Conservation (phyloP, 2,888 invertebrate species). For the Falcaria lacertinaria region DNA sequence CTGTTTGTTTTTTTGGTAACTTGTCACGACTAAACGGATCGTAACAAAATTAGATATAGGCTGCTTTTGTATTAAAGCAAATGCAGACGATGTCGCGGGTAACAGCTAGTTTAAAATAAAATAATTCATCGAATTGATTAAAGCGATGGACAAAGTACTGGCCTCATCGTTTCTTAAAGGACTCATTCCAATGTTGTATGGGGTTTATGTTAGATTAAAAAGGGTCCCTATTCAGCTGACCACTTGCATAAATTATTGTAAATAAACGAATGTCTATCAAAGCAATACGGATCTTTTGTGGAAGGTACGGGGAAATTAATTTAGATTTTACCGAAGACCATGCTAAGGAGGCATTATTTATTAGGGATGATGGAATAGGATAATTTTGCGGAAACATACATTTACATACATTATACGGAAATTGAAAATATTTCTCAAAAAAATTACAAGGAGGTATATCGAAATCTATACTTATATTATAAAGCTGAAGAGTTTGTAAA, state of each 20-base stretch:
- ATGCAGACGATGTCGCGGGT: no score
- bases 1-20: no score
- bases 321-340: conserved; percentile 45
- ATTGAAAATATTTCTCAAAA: no score
- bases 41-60: no score
- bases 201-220: conserved; percentile 64
- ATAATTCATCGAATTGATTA: no score
- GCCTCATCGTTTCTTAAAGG: conserved; percentile 1
- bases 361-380: conserved; percentile 24
- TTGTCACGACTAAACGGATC: no score
- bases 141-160: neutral
- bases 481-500: no score
- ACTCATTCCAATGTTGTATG: conserved; percentile 9
- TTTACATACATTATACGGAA: no score
- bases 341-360: conserved; percentile 33
- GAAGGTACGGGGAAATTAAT: conserved; percentile 65
- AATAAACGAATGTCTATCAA: conserved; percentile 53
- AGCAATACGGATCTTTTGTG: conserved; percentile 58
- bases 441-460: no score
- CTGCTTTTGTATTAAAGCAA: no score
- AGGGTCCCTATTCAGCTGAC: conserved; percentile 58
- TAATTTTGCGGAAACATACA: neutral
- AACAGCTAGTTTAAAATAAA: no score
- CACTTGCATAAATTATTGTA: conserved; percentile 76
- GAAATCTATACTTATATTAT: no score